A percentile compares a stretch with the other conserved stretches of the same genome.
Evolutionary conservation across 2,113 vertebrate species (phyloP).

Genomic region (Ploceus nigricollis): DNA sequence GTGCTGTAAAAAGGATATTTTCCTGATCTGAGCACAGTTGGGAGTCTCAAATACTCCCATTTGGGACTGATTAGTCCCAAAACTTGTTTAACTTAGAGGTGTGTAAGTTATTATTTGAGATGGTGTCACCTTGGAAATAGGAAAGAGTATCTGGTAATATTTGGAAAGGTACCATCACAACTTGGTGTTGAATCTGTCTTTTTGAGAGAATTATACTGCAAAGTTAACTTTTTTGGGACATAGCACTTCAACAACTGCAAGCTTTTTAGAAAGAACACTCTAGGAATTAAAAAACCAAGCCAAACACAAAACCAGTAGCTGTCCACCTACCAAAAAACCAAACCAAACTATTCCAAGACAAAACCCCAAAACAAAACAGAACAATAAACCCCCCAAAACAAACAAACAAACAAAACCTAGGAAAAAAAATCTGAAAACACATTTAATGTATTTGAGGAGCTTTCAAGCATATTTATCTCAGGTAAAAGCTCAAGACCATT

Average conservation of each 20-base stretch:
- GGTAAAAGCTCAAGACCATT: neutral
- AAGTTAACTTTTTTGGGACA: neutral
- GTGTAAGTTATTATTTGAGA: neutral
- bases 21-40: accelerated
- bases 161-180: neutral
- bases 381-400: neutral
- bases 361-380: neutral
- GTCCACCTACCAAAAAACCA: neutral
- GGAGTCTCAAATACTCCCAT: neutral
- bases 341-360: neutral
- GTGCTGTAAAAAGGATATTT: neutral
- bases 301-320: neutral
- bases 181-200: neutral
- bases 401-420: neutral
- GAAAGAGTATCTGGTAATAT: neutral
- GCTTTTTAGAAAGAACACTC: neutral
- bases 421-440: neutral
- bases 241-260: neutral
- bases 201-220: neutral
- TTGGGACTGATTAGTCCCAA: neutral
- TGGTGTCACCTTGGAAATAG: neutral
- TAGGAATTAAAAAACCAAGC: neutral
- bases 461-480: neutral
- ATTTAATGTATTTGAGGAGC: neutral
- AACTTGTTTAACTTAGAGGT: neutral